A percentile compares a stretch with the other conserved stretches of the same genome.
Conservation (phyloP, 2,797 vertebrate genomes). For the Bradypodion ventrale region DNA sequence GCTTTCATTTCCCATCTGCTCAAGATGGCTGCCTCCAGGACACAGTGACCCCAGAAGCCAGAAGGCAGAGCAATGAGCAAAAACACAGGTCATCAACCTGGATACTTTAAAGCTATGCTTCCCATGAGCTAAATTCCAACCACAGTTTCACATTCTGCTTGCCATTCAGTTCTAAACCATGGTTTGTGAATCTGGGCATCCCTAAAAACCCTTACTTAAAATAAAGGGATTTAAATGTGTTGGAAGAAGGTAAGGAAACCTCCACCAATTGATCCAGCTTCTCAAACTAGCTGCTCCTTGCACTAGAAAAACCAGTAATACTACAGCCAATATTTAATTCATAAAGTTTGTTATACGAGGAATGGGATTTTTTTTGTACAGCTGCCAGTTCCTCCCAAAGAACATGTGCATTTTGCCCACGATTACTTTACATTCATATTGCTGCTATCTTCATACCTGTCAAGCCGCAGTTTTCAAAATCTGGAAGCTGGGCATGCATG, state of each 20-base stretch:
- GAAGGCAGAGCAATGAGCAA: neutral
- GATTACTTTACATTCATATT: no score
- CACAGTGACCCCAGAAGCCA: neutral
- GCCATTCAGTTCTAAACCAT: neutral
- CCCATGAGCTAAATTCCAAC: neutral
- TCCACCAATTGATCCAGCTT: neutral
- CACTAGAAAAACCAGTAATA: no score
- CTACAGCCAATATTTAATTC: no score
- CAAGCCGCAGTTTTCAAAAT: no score
- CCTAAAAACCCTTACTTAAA: no score
- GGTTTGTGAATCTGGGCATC: neutral
- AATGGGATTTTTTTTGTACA: no score
- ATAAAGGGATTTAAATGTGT: no score
- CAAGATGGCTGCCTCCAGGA: neutral
- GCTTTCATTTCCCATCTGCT: neutral
- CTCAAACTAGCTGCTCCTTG: neutral
- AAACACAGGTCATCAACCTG: neutral
- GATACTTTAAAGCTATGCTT: neutral
- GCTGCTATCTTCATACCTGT: no score
- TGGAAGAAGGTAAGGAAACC: neutral
- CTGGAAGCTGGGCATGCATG: no score
- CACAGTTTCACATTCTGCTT: neutral
- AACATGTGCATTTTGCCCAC: no score
- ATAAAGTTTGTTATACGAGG: no score
- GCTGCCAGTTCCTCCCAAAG: no score